Evolutionary conservation across 2,797 vertebrate species (phyloP), one percentile per base, ranked within the genome.

Genomic region (Cossypha heuglini): DNA sequence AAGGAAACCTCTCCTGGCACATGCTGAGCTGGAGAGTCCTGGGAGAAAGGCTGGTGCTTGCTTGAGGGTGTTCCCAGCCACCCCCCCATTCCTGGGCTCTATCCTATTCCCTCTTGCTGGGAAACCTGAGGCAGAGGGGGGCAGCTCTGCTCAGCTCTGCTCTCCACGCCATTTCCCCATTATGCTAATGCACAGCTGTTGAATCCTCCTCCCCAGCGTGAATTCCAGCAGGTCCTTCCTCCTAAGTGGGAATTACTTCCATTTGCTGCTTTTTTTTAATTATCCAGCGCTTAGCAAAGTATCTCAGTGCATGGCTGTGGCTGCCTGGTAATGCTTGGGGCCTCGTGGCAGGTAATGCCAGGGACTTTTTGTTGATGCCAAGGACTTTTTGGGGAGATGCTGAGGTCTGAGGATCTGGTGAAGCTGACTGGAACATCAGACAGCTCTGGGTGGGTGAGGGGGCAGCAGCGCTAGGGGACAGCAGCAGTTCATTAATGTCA

Each of bases 161-260:
- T 83, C 68, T 91, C 57, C 54, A 15, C 3, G 33, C 75, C 45
- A 6, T 68, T 88, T 93, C 63, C 76, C 73, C 83, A 54, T 90
- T 80, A 93, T 88, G 94, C 86, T 95, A 90, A 91, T 79, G 86
- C 54, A 71, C 91, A 67, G 87, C 96, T 96, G 94, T 24, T 73
- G 86, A 71, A 81, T 11, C 37, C 74, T 67, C 57, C 88, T 68
- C 59, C 62, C 74, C 91, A 52, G 57, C 40, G 17, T 9, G 37
- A 76, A 86, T 86, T 93, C 94, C 92, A 93, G 76, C 95, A 92
- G 92, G 81, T 93, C 92, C 82, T 90, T 89, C 66, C 92, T 77
- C 49, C 4, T 82, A 86, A 94, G 87, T 68, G 79, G 87, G 95
- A 89, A 96, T 94, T 81, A 93, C 89, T 93, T 83, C 88, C 69